These are phyloP conservation scores for Drosophila falleni DNA, from an alignment of 2,888 invertebrate species.

Conservation along the genomic window DNA sequence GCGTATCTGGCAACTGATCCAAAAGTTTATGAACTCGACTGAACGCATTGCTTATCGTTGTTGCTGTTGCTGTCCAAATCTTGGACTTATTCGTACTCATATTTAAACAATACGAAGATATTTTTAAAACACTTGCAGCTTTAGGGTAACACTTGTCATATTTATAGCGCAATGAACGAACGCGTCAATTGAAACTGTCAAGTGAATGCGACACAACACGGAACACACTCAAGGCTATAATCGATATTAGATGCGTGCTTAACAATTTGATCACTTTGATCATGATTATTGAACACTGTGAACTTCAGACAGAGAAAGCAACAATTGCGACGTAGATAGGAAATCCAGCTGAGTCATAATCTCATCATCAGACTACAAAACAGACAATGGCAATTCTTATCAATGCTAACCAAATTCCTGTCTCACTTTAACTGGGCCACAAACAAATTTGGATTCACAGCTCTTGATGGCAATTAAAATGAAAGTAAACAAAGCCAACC, in stretches of 20 bases:
- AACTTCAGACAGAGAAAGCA: conserved; percentile 34
- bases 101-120: conserved; percentile 28
- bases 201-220: conserved; percentile 19
- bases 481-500: conserved; percentile 56
- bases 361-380: not conserved
- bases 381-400: conserved; percentile 38
- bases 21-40: conserved; percentile 40
- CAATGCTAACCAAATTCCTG: conserved; percentile 16
- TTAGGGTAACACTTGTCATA: conserved; percentile 14
- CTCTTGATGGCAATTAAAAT: conserved; percentile 41
- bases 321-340: conserved; percentile 42
- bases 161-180: conserved; percentile 27
- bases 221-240: conserved; percentile 15
- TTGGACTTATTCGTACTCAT: conserved; percentile 5
- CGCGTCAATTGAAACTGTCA: conserved; percentile 35
- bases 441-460: conserved; percentile 37
- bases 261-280: conserved; percentile 24
- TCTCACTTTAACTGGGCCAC: conserved; percentile 44
- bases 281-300: conserved; percentile 16
- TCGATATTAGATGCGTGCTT: conserved; percentile 3
- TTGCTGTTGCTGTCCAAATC: conserved; percentile 33
- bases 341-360: conserved; percentile 30
- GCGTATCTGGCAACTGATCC: conserved; percentile 44
- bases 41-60: conserved; percentile 8
- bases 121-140: conserved; percentile 43